Conservation (phyloP, 2,888 invertebrate species). For the Athalia cordata region DNA sequence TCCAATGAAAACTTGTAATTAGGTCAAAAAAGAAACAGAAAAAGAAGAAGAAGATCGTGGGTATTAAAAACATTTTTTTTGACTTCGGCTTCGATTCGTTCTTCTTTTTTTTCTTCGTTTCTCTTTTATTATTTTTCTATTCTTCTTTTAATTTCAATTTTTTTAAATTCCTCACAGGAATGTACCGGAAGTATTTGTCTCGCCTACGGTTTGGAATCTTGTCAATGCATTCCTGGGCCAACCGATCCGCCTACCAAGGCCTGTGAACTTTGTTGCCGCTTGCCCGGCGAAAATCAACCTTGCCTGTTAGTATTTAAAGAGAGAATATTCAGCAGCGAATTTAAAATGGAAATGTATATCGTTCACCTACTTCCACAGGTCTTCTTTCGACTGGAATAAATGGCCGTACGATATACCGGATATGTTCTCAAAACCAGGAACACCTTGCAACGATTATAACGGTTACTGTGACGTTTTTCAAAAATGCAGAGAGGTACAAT, state of each 20-base stretch:
- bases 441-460: slow-evolving; percentile 95
- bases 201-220: slow-evolving; percentile 96
- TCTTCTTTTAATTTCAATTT: not conserved
- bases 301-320: slow-evolving; percentile 78
- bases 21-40: not conserved
- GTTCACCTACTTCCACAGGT: slow-evolving; percentile 72
- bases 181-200: slow-evolving; percentile 99
- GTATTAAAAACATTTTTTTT: not conserved
- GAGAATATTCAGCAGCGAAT: not conserved
- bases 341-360: not conserved
- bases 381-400: slow-evolving; percentile 93
- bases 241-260: slow-evolving; percentile 89
- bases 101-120: not conserved
- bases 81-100: not conserved
- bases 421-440: slow-evolving; percentile 94
- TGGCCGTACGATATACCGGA: slow-evolving; percentile 93
- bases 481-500: slow-evolving; percentile 84
- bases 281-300: slow-evolving; percentile 86
- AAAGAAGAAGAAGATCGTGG: not conserved
- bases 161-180: slow-evolving; percentile 76
- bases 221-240: slow-evolving; percentile 90
- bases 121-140: too few species aligned
- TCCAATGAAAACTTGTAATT: not conserved
- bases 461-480: slow-evolving; percentile 86
- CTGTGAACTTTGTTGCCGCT: slow-evolving; percentile 94